These are phyloP conservation scores for Lomographa bimaculata DNA, from an alignment of 2,888 invertebrate genomes.

Conservation along the genomic window DNA sequence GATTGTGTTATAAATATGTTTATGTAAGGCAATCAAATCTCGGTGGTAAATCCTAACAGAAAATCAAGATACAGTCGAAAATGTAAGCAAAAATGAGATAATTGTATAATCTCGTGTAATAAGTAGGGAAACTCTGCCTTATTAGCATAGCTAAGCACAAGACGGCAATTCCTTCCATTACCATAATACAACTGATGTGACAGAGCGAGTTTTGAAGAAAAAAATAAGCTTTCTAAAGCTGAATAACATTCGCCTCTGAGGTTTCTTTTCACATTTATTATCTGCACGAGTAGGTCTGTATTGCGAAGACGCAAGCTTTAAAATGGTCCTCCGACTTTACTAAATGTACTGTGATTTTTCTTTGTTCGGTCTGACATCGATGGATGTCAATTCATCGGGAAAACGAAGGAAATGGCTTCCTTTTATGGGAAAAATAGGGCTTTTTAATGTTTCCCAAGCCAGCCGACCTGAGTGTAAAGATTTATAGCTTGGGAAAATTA, in stretches of 20 bases:
- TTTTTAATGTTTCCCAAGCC: conserved; percentile 47
- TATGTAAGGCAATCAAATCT: conserved; percentile 31
- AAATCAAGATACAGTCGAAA: conserved; percentile 3
- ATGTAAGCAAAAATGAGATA: conserved; percentile 5
- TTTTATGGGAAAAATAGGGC: conserved; percentile 50
- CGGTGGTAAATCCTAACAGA: conserved; percentile 6
- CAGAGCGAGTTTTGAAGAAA: conserved; percentile 17
- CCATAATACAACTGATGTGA: conserved; percentile 17
- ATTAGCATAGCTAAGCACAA: conserved; percentile 10
- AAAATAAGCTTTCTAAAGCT: conserved; percentile 15
- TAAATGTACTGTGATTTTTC: conserved; percentile 55
- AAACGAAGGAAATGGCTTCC: conserved; percentile 54
- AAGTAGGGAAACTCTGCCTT: neutral
- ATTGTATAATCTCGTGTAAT: conserved; percentile 4
- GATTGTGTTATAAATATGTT: conserved; percentile 31
- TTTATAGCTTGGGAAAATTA: conserved; percentile 34
- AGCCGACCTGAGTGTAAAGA: conserved; percentile 28
- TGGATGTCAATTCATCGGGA: conserved; percentile 64
- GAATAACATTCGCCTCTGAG: conserved; percentile 17
- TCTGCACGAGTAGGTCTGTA: conserved; percentile 26
- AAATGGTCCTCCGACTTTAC: conserved; percentile 41
- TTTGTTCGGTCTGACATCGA: conserved; percentile 58
- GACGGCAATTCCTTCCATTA: conserved; percentile 10
- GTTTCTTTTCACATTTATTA: conserved; percentile 25
- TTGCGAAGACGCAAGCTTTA: conserved; percentile 37